These are phyloP conservation scores for Pachycephus smyrnensis DNA, from an alignment of 2,888 invertebrate genomes.

Conservation along the genomic window DNA sequence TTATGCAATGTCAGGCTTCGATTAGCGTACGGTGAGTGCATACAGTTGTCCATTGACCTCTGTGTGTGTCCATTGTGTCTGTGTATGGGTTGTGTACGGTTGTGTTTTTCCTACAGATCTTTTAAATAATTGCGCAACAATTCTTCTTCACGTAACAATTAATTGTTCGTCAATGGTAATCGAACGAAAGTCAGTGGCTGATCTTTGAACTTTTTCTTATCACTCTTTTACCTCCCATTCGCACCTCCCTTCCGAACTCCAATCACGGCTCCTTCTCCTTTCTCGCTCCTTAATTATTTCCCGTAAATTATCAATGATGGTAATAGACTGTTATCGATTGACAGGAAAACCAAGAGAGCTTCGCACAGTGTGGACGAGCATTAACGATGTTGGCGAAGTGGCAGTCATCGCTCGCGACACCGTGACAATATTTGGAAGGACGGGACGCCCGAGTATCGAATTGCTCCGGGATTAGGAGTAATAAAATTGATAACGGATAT, in stretches of 20 bases:
- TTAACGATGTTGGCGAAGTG: not conserved
- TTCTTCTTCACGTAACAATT: not conserved
- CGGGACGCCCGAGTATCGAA: not conserved
- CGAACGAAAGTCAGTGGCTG: not conserved
- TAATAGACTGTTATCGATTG: not conserved
- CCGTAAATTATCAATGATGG: no score
- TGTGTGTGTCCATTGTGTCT: not conserved
- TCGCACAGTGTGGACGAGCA: not conserved
- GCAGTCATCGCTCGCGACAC: not conserved
- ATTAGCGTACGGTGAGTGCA: conserved; percentile 24
- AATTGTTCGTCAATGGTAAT: not conserved
- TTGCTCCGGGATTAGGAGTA: not conserved
- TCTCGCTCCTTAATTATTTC: not conserved
- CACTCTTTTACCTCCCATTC: not conserved
- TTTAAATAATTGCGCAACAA: not conserved
- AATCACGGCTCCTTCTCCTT: not conserved
- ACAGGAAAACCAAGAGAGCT: not conserved
- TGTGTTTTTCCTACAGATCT: not conserved
- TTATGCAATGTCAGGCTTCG: conserved; percentile 26
- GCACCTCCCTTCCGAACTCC: not conserved
- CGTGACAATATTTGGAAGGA: not conserved
- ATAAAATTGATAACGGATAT: not conserved
- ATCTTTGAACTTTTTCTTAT: not conserved
- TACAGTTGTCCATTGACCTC: conserved; percentile 7
- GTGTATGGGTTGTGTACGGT: not conserved